Conservation (phyloP, 2,113 vertebrate genomes). For the Pygathrix nemaeus region DNA sequence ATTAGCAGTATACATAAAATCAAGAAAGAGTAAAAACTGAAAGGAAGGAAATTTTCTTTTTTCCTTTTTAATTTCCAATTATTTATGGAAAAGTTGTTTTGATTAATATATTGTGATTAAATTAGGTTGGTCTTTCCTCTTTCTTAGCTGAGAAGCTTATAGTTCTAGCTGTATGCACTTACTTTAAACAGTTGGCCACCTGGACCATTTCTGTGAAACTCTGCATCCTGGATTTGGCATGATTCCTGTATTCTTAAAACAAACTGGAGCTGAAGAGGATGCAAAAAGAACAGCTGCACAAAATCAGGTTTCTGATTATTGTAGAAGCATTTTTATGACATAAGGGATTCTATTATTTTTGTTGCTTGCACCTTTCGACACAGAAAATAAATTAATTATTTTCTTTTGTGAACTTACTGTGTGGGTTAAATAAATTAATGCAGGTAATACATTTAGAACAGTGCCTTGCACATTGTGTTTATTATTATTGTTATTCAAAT, state of each 20-base stretch:
- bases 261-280: background rate
- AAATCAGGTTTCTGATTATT: constrained; percentile 52
- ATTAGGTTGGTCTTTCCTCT: constrained; percentile 43
- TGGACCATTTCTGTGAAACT: constrained; percentile 40
- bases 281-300: constrained; percentile 55
- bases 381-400: background rate
- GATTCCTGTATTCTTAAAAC: constrained; percentile 35
- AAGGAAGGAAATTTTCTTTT: constrained; percentile 29
- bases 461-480: background rate
- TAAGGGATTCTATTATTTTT: constrained; percentile 1
- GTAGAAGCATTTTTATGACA: constrained; percentile 45
- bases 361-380: background rate
- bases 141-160: background rate
- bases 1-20: background rate
- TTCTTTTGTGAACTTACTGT: background rate
- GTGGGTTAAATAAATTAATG: constrained; percentile 20
- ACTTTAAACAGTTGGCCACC: background rate
- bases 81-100: constrained; percentile 46
- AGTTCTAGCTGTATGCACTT: background rate
- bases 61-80: constrained; percentile 33
- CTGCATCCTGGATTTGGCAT: background rate
- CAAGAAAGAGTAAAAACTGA: constrained; percentile 27
- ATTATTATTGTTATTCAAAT: constrained; percentile 41
- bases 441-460: background rate
- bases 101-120: constrained; percentile 45